These are phyloP conservation scores for Eulemur rubriventer DNA, from an alignment of 2,797 vertebrate species.

Conservation along the genomic window DNA sequence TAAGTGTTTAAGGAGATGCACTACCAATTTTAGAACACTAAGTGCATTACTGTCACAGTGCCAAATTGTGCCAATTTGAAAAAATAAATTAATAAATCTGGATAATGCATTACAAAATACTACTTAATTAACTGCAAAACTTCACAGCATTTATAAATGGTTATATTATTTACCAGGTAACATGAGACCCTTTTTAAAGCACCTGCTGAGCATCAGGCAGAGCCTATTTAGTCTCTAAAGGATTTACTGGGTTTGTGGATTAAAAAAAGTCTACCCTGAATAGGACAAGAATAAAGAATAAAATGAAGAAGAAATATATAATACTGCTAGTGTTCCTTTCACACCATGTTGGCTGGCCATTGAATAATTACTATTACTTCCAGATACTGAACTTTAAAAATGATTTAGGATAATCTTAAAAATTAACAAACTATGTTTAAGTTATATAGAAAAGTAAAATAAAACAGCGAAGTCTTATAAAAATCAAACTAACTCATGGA, in stretches of 20 bases:
- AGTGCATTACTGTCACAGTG: constrained; percentile 72
- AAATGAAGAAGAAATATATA: neutral
- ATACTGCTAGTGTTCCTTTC: neutral
- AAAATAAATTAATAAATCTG: constrained; percentile 73
- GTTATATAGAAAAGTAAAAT: constrained; percentile 31
- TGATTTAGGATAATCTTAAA: neutral
- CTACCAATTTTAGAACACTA: constrained; percentile 76
- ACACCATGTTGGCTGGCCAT: neutral
- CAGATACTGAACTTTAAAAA: constrained; percentile 34
- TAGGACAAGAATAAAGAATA: constrained; percentile 11
- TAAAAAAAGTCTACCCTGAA: neutral
- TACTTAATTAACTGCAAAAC: constrained; percentile 76
- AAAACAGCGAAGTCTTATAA: neutral
- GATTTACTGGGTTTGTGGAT: constrained; percentile 44
- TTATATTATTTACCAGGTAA: constrained; percentile 73
- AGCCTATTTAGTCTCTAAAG: constrained; percentile 51
- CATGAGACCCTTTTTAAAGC: constrained; percentile 58
- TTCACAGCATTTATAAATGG: constrained; percentile 73
- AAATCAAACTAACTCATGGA: neutral
- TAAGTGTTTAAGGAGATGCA: constrained; percentile 61
- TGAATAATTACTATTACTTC: neutral
- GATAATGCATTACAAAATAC: constrained; percentile 75
- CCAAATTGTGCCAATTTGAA: constrained; percentile 71
- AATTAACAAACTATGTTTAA: neutral
- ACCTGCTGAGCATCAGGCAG: constrained; percentile 59